These are phyloP conservation scores for Choloepus didactylus DNA, from an alignment of 2,797 vertebrate genomes.

Conservation along the genomic window DNA sequence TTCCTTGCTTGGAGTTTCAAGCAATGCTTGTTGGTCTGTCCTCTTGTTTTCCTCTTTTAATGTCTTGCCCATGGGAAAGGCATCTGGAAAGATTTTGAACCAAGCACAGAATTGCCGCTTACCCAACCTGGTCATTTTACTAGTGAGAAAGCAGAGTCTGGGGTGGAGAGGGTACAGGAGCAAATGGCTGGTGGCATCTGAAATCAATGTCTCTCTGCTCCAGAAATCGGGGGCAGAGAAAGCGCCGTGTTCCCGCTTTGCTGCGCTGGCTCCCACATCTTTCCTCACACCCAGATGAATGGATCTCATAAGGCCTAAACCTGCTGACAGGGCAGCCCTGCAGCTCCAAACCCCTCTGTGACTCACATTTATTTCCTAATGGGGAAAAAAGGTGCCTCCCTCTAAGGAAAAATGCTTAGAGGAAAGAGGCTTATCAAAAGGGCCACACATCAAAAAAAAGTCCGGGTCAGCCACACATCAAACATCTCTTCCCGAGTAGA, in stretches of 20 bases:
- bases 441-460: background rate
- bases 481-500: rapidly evolving
- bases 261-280: too few species aligned
- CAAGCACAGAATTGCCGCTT: rapidly evolving
- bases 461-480: background rate
- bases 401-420: background rate
- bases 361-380: background rate
- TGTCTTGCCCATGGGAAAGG: background rate
- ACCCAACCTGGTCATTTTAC: background rate
- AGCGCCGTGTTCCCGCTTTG: rapidly evolving
- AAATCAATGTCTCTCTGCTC: rapidly evolving
- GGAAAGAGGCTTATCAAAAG: background rate
- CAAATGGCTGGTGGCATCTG: rapidly evolving
- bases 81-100: too few species aligned
- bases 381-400: background rate
- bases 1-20: too few species aligned
- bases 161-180: rapidly evolving
- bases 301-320: background rate
- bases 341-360: background rate
- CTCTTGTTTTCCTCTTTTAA: rapidly evolving
- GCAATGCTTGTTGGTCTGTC: rapidly evolving
- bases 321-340: background rate
- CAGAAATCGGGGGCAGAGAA: background rate
- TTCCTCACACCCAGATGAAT: rapidly evolving
- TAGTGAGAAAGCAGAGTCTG: rapidly evolving